These are phyloP conservation scores for Metacarcinus magister DNA, from an alignment of 2,888 invertebrate genomes.

Conservation along the genomic window DNA sequence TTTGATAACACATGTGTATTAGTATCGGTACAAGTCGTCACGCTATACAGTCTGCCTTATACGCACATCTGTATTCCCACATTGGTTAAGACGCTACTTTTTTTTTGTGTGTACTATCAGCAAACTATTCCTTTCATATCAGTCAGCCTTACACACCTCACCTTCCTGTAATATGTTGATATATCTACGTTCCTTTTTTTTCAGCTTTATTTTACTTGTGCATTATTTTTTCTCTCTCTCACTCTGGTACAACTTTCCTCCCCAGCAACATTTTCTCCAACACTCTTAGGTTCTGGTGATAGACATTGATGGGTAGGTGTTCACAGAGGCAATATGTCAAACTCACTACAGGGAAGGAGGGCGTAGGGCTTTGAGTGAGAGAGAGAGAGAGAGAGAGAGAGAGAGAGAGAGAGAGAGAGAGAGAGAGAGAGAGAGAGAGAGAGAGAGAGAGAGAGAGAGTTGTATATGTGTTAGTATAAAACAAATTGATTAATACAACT, in stretches of 20 bases:
- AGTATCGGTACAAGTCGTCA: background rate
- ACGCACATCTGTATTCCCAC: no score
- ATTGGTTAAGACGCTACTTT: no score
- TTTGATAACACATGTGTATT: background rate
- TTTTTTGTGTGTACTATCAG: no score
- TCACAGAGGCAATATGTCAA: background rate
- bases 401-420: background rate
- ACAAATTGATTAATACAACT: no score
- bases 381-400: background rate
- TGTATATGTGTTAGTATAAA: no score
- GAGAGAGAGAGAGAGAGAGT: conserved; percentile 44
- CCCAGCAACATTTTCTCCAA: background rate
- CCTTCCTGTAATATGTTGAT: no score
- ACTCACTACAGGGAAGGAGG: background rate
- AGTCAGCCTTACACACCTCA: no score
- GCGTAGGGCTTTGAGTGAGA: background rate
- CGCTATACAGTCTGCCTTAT: background rate
- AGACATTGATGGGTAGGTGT: conserved; percentile 34
- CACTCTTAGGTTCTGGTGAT: background rate
- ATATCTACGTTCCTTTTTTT: background rate
- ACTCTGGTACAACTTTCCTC: background rate
- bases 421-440: background rate
- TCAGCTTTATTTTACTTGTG: background rate
- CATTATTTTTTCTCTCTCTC: background rate
- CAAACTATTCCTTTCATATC: no score